phyloP scores from a whole-genome alignment of 1,140 invertebrate genomes.

The Hesperophylax magnus region DNA sequence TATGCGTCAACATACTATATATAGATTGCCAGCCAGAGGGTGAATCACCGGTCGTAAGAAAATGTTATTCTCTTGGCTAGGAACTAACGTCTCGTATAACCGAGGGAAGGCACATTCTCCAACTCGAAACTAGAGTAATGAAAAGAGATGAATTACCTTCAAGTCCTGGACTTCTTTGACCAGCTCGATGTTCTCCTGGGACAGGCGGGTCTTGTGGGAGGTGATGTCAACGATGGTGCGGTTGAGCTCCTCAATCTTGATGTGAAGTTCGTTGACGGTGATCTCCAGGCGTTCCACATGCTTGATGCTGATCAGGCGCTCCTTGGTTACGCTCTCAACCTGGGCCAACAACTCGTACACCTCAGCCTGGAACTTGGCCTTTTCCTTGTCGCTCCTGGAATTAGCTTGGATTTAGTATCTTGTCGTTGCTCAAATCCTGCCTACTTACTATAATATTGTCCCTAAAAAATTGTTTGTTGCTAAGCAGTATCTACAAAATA shows the following conservation, averaged over 20 bases:
- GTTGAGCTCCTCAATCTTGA: slow-evolving; percentile 96
- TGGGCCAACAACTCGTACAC: slow-evolving; percentile 95
- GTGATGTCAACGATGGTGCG: slow-evolving; percentile 95
- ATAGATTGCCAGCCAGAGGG: neutral
- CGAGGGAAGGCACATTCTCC: too few relatives aligned
- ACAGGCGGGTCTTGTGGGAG: slow-evolving; percentile 88
- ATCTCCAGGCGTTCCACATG: slow-evolving; percentile 92
- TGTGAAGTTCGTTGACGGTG: slow-evolving; percentile 88
- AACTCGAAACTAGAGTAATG: neutral
- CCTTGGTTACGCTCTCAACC: slow-evolving; percentile 93
- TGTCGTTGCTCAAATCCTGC: too few relatives aligned
- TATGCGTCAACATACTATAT: too few relatives aligned
- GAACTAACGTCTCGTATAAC: neutral
- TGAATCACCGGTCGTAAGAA: neutral
- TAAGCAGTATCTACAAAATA: too few relatives aligned
- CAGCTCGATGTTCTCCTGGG: slow-evolving; percentile 94
- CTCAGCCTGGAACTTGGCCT: slow-evolving; percentile 95
- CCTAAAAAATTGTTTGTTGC: too few relatives aligned
- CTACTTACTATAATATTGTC: too few relatives aligned
- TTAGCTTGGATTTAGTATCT: neutral
- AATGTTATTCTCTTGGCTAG: neutral
- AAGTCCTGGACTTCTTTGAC: slow-evolving; percentile 95
- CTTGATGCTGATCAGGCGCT: slow-evolving; percentile 89
- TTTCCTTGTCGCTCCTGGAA: slow-evolving; percentile 93
- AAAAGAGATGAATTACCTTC: slow-evolving; percentile 73